Base-by-base conservation (phyloP, 1,140 invertebrate species). In the Diachasma alloeum region DNA sequence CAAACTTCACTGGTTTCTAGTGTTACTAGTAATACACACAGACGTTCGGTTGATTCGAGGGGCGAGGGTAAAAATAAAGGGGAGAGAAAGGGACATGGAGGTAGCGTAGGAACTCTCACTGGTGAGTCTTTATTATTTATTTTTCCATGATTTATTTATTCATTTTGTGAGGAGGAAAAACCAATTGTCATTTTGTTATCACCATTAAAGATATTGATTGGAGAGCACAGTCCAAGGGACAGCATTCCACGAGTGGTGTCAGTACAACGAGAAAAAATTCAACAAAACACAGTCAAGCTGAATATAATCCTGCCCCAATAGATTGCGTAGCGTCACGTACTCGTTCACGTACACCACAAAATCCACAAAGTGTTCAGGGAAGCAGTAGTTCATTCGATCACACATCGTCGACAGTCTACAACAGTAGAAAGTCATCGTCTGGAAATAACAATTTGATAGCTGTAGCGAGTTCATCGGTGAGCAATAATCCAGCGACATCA, bases 261-360 rank as follows among this genome's bases (percentile, higher is more conserved):
- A 83, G 79, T 73, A 69, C 81, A 46, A 80, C 70, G 22, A 83
- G 80, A 78, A 79, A 79, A 66, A 84, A 22, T 76, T 39, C 37
- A 63, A 11, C 53, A 36, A 76, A 67, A 37, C 59, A 70, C 26
- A 69, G 71, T 75, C 75, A 85, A 37, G 74, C 83, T 22, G 86
- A 89, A 26, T 85, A 85, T 44, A 86, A 87, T 78, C 82, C 84
- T 77, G 79, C 82, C 63, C 81, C 87, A 72, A 83, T 88, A 46
- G 88, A 90, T 77, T 89, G 88, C 67, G 86, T 89, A 15, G 88
- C 88, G n/a, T 87, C 86, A 24, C 83, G 87, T 26, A 90, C 88
- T 26, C 84, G 88, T 75, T 90, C 88, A 36, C 83, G 87, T 79
- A 89, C 87, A 1, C 86, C 87, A 44, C 87, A 89, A 79, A 87